Evolutionary conservation across 2,888 invertebrate species (phyloP).

Genomic region (Zaprionus lineosus): DNA sequence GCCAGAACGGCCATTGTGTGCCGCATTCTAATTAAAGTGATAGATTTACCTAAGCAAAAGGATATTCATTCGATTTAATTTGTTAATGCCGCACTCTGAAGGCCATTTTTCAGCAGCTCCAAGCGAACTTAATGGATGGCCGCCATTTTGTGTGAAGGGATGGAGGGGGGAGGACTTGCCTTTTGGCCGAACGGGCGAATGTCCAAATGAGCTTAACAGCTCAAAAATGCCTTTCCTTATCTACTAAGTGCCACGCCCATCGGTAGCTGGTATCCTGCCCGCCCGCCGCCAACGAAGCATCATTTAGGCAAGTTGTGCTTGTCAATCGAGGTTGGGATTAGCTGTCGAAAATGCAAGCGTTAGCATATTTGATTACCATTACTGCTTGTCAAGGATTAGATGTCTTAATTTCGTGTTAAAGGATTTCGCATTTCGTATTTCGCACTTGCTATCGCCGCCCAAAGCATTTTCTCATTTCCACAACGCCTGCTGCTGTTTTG

Average conservation of each 20-base stretch:
- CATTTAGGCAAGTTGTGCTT: slow-evolving; percentile 31
- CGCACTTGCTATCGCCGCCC: slow-evolving; percentile 12
- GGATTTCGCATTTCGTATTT: slow-evolving; percentile 62
- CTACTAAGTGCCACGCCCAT: slow-evolving; percentile 29
- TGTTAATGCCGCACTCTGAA: slow-evolving; percentile 53
- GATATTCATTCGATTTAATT: slow-evolving; percentile 50
- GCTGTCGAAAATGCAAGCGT: slow-evolving; percentile 70
- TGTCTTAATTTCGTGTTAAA: slow-evolving; percentile 77
- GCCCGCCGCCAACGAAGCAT: neutral
- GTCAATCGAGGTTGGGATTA: slow-evolving; percentile 65
- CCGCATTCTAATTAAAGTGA: slow-evolving; percentile 66
- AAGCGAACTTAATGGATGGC: too few relatives aligned
- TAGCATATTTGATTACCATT: slow-evolving; percentile 77
- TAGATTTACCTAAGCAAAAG: slow-evolving; percentile 51
- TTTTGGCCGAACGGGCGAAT: slow-evolving; percentile 45
- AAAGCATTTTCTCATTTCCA: slow-evolving; percentile 51
- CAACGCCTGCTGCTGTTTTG: slow-evolving; percentile 59
- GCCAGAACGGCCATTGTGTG: slow-evolving; percentile 40
- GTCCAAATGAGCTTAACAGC: slow-evolving; percentile 48
- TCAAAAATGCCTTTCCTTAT: slow-evolving; percentile 21
- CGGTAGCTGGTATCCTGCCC: neutral
- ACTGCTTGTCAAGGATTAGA: slow-evolving; percentile 76
- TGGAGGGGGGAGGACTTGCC: neutral
- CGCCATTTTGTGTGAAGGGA: neutral
- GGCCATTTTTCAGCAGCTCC: slow-evolving; percentile 57